These are phyloP conservation scores for Dolichopus griseipennis DNA, from an alignment of 2,888 invertebrate genomes.

Conservation along the genomic window DNA sequence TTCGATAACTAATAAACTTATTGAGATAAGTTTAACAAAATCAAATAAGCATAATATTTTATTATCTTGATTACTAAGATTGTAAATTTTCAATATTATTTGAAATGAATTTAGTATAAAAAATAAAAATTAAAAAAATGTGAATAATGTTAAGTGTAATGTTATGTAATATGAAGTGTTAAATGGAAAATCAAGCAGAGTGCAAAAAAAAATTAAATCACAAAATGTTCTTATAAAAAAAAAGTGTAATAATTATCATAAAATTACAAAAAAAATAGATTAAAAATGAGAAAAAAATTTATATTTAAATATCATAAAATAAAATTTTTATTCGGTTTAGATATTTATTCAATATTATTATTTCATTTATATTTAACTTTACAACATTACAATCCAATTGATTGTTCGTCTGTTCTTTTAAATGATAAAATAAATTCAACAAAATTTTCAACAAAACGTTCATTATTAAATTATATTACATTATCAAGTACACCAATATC, in stretches of 20 bases:
- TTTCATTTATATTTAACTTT: slow-evolving; percentile 1
- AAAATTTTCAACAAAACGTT: neutral
- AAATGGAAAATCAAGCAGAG: too few species aligned
- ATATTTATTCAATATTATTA: slow-evolving; percentile 6
- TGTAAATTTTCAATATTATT: too few species aligned
- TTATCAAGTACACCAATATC: neutral
- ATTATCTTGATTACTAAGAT: too few species aligned
- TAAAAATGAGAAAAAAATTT: neutral
- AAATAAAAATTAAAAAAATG: neutral
- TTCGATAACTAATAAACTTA: too few species aligned
- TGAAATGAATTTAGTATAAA: neutral
- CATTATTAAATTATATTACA: neutral
- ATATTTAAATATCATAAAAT: neutral
- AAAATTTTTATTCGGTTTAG: neutral
- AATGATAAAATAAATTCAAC: neutral
- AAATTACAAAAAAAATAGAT: neutral
- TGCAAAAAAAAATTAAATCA: too few species aligned
- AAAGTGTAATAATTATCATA: neutral
- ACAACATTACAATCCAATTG: neutral
- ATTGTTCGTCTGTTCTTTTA: neutral
- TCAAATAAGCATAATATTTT: too few species aligned
- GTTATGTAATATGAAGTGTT: too few species aligned
- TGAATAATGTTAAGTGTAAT: too few species aligned
- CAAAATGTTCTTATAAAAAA: too few species aligned
- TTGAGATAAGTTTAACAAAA: too few species aligned